Evolutionary conservation across 2,113 vertebrate species (phyloP), one percentile per base, ranked within the genome.

Genomic region (Conger conger): DNA sequence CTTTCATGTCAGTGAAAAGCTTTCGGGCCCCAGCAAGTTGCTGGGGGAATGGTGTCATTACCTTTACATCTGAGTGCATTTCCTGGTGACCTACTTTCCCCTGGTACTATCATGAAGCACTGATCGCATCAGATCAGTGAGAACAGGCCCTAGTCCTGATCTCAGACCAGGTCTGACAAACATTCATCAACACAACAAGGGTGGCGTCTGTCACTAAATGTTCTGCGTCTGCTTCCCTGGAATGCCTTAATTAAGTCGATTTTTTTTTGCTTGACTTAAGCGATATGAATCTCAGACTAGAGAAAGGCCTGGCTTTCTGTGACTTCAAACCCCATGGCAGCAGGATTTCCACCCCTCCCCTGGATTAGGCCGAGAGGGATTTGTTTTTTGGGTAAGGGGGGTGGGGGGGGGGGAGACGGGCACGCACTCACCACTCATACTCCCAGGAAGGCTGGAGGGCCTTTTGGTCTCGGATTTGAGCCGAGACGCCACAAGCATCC

Each of bases 401-500:
- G 0, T 4, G 9, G 6, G 23, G n/a, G 23, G 85, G 85, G 20
- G 91, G 50, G 77, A 86, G 38, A 2, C 88, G 1, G 45, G 8
- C 45, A 0, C 0, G 35, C 0, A 57, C 88, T 91, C 91, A 97
- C 96, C 96, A 94, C 95, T 91, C 94, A 97, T 99, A 91, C 92
- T 91, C 87, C 94, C 95, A 88, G 94, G 90, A 77, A 96, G 57
- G 87, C 88, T 88, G n/a, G 91, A 33, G 2, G 87, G 82, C 91
- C 96, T 96, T 93, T 93, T 97, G 13, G 86, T 92, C 73, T 98
- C 97, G 0, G 92, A 93, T 91, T 96, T 98, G 77, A 95, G 90
- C 85, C 93, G 95, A 23, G 98, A 97, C 1, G 96, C 97, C 0
- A 97, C 89, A 85, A 99, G 92, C 87, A 99, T 98, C 88, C 96